These are phyloP conservation scores for Notechis scutatus DNA, from an alignment of 2,113 vertebrate genomes.

Conservation along the genomic window DNA sequence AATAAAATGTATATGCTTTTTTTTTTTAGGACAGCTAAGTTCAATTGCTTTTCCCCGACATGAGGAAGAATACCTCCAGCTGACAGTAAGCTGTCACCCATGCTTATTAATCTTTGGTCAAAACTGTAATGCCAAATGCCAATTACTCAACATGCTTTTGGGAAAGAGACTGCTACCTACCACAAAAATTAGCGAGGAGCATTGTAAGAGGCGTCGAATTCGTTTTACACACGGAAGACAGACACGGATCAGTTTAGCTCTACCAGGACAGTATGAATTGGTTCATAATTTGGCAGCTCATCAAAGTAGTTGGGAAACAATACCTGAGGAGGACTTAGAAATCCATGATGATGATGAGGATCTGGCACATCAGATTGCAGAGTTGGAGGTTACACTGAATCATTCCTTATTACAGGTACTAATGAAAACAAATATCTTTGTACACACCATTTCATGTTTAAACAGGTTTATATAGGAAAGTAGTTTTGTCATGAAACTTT, in stretches of 20 bases:
- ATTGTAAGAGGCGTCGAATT: constrained; percentile 84
- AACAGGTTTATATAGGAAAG: background rate
- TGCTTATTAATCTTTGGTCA: constrained; percentile 90
- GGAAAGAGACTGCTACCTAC: constrained; percentile 85
- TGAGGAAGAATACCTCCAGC: constrained; percentile 89
- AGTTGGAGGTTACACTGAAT: constrained; percentile 90
- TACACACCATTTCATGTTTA: rapidly evolving
- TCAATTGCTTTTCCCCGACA: constrained; percentile 85
- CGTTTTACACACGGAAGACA: constrained; percentile 86
- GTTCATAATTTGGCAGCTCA: constrained; percentile 88
- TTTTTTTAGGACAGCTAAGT: constrained; percentile 75
- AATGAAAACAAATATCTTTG: rapidly evolving
- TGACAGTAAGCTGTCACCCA: constrained; percentile 79
- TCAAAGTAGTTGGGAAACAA: constrained; percentile 89
- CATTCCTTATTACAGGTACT: constrained; percentile 88
- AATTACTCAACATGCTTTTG: constrained; percentile 86
- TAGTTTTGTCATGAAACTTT: background rate
- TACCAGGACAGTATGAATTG: constrained; percentile 92
- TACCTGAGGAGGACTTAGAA: constrained; percentile 89
- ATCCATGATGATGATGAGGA: constrained; percentile 84
- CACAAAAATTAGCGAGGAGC: constrained; percentile 58
- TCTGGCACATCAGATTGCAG: constrained; percentile 82
- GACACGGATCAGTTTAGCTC: constrained; percentile 82
- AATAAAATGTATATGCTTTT: constrained; percentile 7
- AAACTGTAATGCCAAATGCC: constrained; percentile 85